phyloP scores from a whole-genome alignment of 2,888 invertebrate genomes.

The Brachynemurus nebulosus region DNA sequence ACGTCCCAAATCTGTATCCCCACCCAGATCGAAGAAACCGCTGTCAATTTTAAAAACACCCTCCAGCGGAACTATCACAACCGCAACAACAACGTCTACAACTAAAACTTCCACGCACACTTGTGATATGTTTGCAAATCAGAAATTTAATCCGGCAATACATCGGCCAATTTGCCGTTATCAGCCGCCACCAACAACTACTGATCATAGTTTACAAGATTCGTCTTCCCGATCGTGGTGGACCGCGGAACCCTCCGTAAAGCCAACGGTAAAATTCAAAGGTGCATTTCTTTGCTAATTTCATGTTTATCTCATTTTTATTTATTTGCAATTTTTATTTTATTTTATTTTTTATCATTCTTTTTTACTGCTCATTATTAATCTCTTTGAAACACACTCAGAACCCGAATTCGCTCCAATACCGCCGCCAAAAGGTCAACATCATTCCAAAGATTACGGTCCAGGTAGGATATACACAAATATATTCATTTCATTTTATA shows the following conservation, averaged over 20 bases:
- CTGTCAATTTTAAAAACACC: constrained; percentile 31
- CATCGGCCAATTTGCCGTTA: constrained; percentile 66
- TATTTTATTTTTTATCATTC: constrained; percentile 22
- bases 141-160: constrained; percentile 58
- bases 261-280: constrained; percentile 61
- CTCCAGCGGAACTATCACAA: constrained; percentile 29
- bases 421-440: constrained; percentile 45
- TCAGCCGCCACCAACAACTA: constrained; percentile 42
- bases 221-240: constrained; percentile 31
- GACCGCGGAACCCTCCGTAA: constrained; percentile 38
- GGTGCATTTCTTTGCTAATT: constrained; percentile 33
- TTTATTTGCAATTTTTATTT: constrained; percentile 2
- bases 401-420: constrained; percentile 48
- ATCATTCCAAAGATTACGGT: constrained; percentile 38
- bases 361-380: constrained; percentile 16
- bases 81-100: too few species aligned
- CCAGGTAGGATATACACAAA: constrained; percentile 35
- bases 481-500: too few species aligned
- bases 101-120: constrained; percentile 5
- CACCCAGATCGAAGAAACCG: constrained; percentile 35
- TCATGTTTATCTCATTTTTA: constrained; percentile 1
- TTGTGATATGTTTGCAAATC: constrained; percentile 47
- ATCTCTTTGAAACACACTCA: constrained; percentile 27
- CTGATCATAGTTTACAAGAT: constrained; percentile 16
- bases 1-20: constrained; percentile 35